Evolutionary conservation across 2,888 invertebrate genomes (phyloP).

Genomic region (Melieria crassipennis): DNA sequence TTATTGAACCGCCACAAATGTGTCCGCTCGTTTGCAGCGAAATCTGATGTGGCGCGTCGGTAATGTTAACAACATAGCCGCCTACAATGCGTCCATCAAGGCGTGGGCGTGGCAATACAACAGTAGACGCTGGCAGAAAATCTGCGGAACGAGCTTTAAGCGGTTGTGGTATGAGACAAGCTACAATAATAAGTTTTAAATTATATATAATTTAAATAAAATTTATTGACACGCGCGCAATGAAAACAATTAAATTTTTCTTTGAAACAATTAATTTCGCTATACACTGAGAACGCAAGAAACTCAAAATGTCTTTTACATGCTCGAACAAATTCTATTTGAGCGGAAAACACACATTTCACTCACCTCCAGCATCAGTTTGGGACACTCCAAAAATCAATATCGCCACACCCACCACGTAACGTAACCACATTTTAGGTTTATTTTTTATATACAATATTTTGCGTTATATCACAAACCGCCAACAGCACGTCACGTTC

Average conservation of each 20-base stretch:
- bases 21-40: slow-evolving; percentile 61
- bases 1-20: slow-evolving; percentile 64
- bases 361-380: slow-evolving; percentile 11
- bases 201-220: background rate
- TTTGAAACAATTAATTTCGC: too few species aligned
- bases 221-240: background rate
- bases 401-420: slow-evolving; percentile 30
- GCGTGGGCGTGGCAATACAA: slow-evolving; percentile 48
- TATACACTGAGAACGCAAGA: too few species aligned
- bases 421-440: slow-evolving; percentile 11
- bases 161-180: slow-evolving; percentile 53
- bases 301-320: too few species aligned
- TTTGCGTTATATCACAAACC: background rate
- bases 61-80: slow-evolving; percentile 62
- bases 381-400: slow-evolving; percentile 33
- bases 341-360: too few species aligned
- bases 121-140: slow-evolving; percentile 3
- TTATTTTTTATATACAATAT: background rate
- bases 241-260: background rate
- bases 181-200: slow-evolving; percentile 30
- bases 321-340: too few species aligned
- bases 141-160: slow-evolving; percentile 36
- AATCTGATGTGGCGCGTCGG: slow-evolving; percentile 63
- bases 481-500: background rate
- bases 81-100: slow-evolving; percentile 65